Evolutionary conservation across 1,140 invertebrate genomes (phyloP).

Genomic region (Diorhabda elongata): DNA sequence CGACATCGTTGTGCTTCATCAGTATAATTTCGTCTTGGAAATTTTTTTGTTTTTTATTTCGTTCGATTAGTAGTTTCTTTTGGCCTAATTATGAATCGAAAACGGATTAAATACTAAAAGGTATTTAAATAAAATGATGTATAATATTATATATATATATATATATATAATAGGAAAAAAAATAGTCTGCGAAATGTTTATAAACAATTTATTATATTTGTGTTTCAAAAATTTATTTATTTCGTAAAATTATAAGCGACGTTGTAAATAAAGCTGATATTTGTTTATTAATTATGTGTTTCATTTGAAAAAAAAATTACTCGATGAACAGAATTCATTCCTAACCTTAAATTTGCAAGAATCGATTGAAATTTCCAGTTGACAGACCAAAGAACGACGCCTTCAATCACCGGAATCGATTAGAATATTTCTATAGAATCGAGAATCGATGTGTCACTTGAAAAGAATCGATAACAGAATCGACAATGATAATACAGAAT

Average conservation of each 20-base stretch:
- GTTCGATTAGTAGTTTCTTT: background rate
- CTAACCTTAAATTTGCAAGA: too few relatives aligned
- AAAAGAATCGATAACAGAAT: too few relatives aligned
- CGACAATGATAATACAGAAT: too few relatives aligned
- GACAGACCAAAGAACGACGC: too few relatives aligned
- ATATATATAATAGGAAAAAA: background rate
- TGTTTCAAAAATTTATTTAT: background rate
- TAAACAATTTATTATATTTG: background rate
- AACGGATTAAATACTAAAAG: background rate
- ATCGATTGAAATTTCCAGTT: too few relatives aligned
- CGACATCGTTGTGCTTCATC: too few relatives aligned
- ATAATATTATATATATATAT: background rate
- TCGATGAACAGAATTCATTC: too few relatives aligned
- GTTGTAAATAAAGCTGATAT: constrained; percentile 3
- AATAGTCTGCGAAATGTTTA: background rate
- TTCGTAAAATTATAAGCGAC: background rate
- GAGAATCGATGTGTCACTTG: too few relatives aligned
- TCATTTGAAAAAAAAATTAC: background rate
- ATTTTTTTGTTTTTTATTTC: too few relatives aligned
- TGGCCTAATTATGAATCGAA: background rate
- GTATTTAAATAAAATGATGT: background rate
- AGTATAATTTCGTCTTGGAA: too few relatives aligned
- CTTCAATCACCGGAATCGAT: too few relatives aligned
- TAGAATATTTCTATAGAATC: too few relatives aligned
- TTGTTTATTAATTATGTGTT: background rate